A percentile compares a stretch with the other conserved stretches of the same genome.
These are phyloP conservation scores for Dryobotodes eremita DNA, from an alignment of 2,888 invertebrate species.

Conservation along the genomic window DNA sequence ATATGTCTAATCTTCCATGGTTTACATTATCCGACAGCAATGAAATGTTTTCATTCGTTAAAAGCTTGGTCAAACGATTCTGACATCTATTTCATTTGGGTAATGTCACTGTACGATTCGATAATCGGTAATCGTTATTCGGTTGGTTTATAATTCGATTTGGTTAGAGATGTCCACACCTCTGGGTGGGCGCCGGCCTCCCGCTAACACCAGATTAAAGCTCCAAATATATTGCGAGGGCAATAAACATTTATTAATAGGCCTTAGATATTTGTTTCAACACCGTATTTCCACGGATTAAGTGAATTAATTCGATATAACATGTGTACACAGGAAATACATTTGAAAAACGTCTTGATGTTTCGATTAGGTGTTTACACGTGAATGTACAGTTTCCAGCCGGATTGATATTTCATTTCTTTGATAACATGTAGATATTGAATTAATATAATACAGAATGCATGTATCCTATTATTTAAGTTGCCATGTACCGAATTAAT, in stretches of 20 bases:
- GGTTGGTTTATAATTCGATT: slow-evolving; percentile 85
- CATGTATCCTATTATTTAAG: slow-evolving; percentile 76
- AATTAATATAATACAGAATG: slow-evolving; percentile 64
- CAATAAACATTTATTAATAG: slow-evolving; percentile 86
- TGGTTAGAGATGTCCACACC: slow-evolving; percentile 86
- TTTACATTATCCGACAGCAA: slow-evolving; percentile 74
- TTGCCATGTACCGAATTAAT: slow-evolving; percentile 73
- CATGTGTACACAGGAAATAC: slow-evolving; percentile 70
- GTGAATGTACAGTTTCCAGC: slow-evolving; percentile 60
- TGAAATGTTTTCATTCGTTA: slow-evolving; percentile 51
- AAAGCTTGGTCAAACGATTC: slow-evolving; percentile 58
- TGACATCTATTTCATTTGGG: slow-evolving; percentile 64
- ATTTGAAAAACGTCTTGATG: slow-evolving; percentile 60
- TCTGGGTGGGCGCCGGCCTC: slow-evolving; percentile 88
- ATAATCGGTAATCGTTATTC: slow-evolving; percentile 60
- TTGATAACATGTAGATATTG: slow-evolving; percentile 25
- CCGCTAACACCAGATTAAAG: slow-evolving; percentile 85
- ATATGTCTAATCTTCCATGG: slow-evolving; percentile 79
- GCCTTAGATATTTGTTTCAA: slow-evolving; percentile 84
- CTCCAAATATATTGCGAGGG: slow-evolving; percentile 84
- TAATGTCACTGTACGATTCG: slow-evolving; percentile 54
- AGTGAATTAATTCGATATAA: slow-evolving; percentile 79
- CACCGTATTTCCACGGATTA: slow-evolving; percentile 82
- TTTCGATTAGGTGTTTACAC: slow-evolving; percentile 63
- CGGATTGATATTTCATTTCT: slow-evolving; percentile 31